A percentile compares a stretch with the other conserved stretches of the same genome.
Conservation (phyloP, 2,113 vertebrate species). For the Pogonocichla stellata region DNA sequence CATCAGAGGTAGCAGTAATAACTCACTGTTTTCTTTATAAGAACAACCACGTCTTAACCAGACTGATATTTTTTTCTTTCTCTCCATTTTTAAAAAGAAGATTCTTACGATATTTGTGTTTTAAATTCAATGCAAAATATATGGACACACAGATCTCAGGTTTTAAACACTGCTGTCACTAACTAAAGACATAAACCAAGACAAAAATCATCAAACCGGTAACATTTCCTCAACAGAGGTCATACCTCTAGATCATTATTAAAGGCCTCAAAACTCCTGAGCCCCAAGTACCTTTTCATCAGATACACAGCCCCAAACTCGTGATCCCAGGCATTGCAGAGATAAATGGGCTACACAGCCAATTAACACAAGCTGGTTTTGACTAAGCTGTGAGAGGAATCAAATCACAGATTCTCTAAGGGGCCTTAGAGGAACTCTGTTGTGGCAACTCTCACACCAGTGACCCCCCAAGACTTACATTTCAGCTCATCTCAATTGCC, state of each 20-base stretch:
- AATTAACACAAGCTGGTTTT: neutral
- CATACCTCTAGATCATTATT: neutral
- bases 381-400: neutral
- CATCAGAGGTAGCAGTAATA: neutral
- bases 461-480: neutral
- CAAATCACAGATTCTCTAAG: neutral
- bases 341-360: neutral
- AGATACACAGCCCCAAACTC: neutral
- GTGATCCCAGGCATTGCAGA: neutral
- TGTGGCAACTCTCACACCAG: neutral
- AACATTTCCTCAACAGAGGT: neutral
- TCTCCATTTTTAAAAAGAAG: neutral
- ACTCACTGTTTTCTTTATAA: neutral
- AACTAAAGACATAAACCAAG: neutral
- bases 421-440: neutral
- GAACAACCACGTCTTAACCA: neutral
- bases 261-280: neutral
- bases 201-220: neutral
- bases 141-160: neutral
- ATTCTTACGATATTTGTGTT: neutral
- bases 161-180: neutral
- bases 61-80: neutral
- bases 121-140: neutral
- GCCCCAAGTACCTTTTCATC: neutral
- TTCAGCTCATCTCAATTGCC: neutral